Percentiles rank a stretch among this genome's conserved stretches.
These are phyloP conservation scores for Formica exsecta DNA, from an alignment of 1,140 invertebrate genomes.

Conservation along the genomic window DNA sequence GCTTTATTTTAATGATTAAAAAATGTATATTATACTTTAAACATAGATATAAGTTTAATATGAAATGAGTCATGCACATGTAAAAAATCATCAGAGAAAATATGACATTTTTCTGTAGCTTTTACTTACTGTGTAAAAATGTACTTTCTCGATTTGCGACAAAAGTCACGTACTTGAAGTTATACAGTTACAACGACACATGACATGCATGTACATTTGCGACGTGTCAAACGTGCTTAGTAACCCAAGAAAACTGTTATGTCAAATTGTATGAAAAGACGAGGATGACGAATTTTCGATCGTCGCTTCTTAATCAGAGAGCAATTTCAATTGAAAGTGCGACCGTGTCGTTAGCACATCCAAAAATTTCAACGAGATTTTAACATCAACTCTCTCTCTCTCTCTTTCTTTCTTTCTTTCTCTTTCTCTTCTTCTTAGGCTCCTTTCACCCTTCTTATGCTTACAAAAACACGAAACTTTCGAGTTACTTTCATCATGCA, in stretches of 20 bases:
- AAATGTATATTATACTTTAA: not conserved
- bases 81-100: not conserved
- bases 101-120: conserved; percentile 43
- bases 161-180: conserved; percentile 53
- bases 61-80: not conserved
- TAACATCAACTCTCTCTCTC: conserved; percentile 38
- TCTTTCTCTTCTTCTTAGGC: not conserved
- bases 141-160: conserved; percentile 37
- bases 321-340: conserved; percentile 13
- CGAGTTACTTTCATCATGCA: conserved; percentile 60
- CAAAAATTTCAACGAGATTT: conserved; percentile 49
- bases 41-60: not conserved
- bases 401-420: not conserved
- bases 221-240: conserved; percentile 29
- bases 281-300: not conserved
- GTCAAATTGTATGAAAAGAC: not conserved
- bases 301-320: conserved; percentile 35
- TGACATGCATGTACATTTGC: conserved; percentile 22
- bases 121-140: conserved; percentile 25
- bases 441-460: conserved; percentile 43
- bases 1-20: not conserved
- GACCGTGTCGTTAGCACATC: conserved; percentile 4
- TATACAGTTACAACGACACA: conserved; percentile 43
- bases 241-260: conserved; percentile 36
- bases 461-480: conserved; percentile 60